Conservation (phyloP, 2,888 invertebrate species). For the Philaethria dido region DNA sequence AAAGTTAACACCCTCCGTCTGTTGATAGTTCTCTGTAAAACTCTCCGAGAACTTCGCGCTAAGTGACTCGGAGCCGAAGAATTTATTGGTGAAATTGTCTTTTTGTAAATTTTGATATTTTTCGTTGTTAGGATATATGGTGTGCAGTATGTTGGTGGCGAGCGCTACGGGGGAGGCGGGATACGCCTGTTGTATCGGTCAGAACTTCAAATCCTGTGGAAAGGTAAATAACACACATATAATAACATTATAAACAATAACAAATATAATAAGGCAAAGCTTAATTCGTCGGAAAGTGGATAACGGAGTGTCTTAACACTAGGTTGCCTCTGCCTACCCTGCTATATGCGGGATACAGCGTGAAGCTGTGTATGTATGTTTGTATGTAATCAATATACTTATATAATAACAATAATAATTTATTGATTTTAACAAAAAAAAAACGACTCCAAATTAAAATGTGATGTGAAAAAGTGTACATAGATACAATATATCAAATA, state of each 20-base stretch:
- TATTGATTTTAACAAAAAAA: too few species aligned
- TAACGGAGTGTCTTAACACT: too few species aligned
- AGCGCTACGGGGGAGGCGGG: constrained; percentile 70
- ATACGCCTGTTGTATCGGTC: constrained; percentile 78
- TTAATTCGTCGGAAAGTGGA: too few species aligned
- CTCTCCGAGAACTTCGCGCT: constrained; percentile 69
- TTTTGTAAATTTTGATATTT: constrained; percentile 70
- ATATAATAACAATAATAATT: too few species aligned
- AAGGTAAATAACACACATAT: constrained; percentile 17
- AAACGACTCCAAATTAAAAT: too few species aligned
- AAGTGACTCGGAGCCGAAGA: constrained; percentile 72
- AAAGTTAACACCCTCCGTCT: constrained; percentile 67
- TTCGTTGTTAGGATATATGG: constrained; percentile 69
- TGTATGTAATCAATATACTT: too few species aligned
- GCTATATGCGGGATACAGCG: too few species aligned
- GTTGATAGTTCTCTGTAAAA: constrained; percentile 71
- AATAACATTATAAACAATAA: not conserved
- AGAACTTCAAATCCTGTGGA: constrained; percentile 85
- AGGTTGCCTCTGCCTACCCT: too few species aligned
- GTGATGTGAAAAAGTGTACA: too few species aligned
- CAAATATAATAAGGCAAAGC: not conserved
- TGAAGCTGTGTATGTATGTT: too few species aligned
- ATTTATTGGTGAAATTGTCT: constrained; percentile 56
- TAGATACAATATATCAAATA: too few species aligned
- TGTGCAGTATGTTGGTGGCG: constrained; percentile 73